Evolutionary conservation across 2,113 vertebrate species (phyloP).

Genomic region (Corythornis vintsioides): DNA sequence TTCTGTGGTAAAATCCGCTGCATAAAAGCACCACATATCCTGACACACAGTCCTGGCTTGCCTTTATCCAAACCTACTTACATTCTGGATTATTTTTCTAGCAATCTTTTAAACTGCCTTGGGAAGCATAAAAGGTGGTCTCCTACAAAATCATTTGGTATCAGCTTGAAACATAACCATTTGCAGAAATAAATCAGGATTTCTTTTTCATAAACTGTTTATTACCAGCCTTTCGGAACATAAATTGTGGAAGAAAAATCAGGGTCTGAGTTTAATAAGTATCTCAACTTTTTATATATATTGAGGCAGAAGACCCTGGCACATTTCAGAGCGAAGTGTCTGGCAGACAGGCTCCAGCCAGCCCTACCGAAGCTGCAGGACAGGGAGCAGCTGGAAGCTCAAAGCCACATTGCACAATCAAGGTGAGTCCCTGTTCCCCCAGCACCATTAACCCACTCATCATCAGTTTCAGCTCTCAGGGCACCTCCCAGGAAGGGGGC

Average conservation of each 20-base stretch:
- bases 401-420: background rate
- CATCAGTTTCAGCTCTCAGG: too few species aligned
- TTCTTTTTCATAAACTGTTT: constrained; percentile 58
- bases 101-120: constrained; percentile 43
- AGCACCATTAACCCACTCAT: background rate
- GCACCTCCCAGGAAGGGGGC: background rate
- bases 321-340: background rate
- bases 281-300: background rate
- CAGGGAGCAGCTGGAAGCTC: background rate
- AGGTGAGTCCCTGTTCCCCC: background rate
- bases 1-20: constrained; percentile 49
- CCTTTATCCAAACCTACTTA: constrained; percentile 5
- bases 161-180: background rate
- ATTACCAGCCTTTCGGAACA: background rate
- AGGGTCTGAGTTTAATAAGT: constrained; percentile 34
- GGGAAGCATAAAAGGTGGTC: constrained; percentile 33
- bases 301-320: background rate
- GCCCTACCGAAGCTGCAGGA: rapidly evolving
- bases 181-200: constrained; percentile 56
- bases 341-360: background rate
- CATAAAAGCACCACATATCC: constrained; percentile 5
- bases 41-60: background rate
- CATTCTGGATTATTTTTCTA: constrained; percentile 47
- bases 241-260: background rate
- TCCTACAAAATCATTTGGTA: background rate